These are phyloP conservation scores for Blera fallax DNA, from an alignment of 2,888 invertebrate genomes.

Conservation along the genomic window DNA sequence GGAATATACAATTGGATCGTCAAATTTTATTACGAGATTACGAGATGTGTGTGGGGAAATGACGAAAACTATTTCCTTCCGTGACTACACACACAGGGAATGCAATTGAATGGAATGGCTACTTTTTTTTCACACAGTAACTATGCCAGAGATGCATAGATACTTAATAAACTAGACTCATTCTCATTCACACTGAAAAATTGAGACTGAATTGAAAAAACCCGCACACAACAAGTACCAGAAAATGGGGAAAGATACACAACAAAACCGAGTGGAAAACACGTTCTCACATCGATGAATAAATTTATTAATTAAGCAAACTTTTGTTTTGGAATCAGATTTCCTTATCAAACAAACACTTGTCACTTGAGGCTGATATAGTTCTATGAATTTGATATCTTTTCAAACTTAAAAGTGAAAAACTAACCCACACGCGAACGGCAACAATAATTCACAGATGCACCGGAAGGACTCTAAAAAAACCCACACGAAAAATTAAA, in stretches of 20 bases:
- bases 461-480: neutral
- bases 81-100: slow-evolving; percentile 15
- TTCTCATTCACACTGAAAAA: slow-evolving; percentile 19
- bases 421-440: slow-evolving; percentile 11
- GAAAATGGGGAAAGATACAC: slow-evolving; percentile 9
- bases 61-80: slow-evolving; percentile 9
- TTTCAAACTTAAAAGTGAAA: neutral
- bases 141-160: neutral
- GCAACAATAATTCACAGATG: slow-evolving; percentile 3
- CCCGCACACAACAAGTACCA: slow-evolving; percentile 6
- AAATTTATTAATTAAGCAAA: slow-evolving; percentile 60
- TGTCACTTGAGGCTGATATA: neutral
- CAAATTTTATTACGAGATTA: slow-evolving; percentile 51
- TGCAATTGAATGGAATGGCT: slow-evolving; percentile 9
- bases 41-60: neutral
- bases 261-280: slow-evolving; percentile 20
- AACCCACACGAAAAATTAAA: neutral
- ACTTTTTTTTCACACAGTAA: slow-evolving; percentile 19
- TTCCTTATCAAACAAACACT: slow-evolving; percentile 18
- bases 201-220: slow-evolving; percentile 16
- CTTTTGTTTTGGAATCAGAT: slow-evolving; percentile 49
- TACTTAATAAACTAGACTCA: slow-evolving; percentile 11
- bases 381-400: slow-evolving; percentile 18
- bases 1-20: slow-evolving; percentile 57
- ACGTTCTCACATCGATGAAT: slow-evolving; percentile 53